Conservation (phyloP, 2,888 invertebrate species). For the Gasteruption jaculator region DNA sequence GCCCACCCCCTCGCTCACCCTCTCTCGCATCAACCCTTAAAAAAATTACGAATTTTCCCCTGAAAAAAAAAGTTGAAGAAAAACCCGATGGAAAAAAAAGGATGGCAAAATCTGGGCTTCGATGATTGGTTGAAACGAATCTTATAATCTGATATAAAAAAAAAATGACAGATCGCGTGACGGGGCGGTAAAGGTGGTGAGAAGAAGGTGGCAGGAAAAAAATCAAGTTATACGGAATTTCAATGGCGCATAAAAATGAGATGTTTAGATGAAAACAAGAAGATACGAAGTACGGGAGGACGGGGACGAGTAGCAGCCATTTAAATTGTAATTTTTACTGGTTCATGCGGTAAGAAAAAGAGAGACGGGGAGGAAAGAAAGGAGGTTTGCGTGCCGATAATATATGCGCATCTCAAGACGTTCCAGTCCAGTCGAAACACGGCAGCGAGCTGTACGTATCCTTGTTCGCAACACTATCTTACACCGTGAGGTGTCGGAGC, state of each 20-base stretch:
- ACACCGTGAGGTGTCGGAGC: slow-evolving; percentile 20
- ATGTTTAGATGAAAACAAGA: slow-evolving; percentile 48
- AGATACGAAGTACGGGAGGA: slow-evolving; percentile 36
- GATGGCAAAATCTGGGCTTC: too few relatives aligned
- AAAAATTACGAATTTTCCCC: too few relatives aligned
- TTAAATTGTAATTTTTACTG: slow-evolving; percentile 49
- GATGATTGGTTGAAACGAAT: too few relatives aligned
- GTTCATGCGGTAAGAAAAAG: background rate
- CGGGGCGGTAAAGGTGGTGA: too few relatives aligned
- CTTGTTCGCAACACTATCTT: slow-evolving; percentile 19
- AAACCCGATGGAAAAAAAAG: too few relatives aligned
- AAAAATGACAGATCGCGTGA: too few relatives aligned
- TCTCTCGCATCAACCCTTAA: too few relatives aligned
- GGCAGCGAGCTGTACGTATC: slow-evolving; percentile 28
- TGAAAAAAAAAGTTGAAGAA: too few relatives aligned
- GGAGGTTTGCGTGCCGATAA: slow-evolving; percentile 46
- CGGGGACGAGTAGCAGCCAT: slow-evolving; percentile 31
- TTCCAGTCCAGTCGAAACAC: slow-evolving; percentile 35
- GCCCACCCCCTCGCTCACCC: too few relatives aligned
- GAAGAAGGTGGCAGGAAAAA: too few relatives aligned
- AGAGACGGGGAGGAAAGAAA: slow-evolving; percentile 21
- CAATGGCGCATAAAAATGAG: slow-evolving; percentile 49
- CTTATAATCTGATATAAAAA: too few relatives aligned
- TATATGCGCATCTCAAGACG: slow-evolving; percentile 47
- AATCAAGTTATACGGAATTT: too few relatives aligned